These are phyloP conservation scores for Reticulitermes speratus DNA, from an alignment of 1,140 invertebrate genomes.

Conservation along the genomic window DNA sequence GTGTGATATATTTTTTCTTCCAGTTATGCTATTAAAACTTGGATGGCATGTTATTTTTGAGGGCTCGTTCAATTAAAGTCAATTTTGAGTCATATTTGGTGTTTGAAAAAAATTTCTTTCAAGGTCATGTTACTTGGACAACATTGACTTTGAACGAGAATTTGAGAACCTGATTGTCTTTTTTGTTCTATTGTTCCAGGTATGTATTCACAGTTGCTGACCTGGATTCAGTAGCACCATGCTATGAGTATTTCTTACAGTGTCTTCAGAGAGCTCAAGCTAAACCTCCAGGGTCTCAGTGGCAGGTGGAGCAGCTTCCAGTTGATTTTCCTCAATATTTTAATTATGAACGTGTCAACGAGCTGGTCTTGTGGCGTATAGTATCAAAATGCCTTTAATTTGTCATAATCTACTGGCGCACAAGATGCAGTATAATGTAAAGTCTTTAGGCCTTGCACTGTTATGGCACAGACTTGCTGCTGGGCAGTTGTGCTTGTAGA, in stretches of 20 bases:
- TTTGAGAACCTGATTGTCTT: neutral
- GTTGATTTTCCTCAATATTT: conserved; percentile 82
- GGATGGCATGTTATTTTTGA: no score
- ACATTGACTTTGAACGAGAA: neutral
- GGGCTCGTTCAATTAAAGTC: no score
- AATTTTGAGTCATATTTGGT: neutral
- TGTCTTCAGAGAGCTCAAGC: conserved; percentile 54
- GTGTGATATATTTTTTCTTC: no score
- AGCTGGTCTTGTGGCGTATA: conserved; percentile 75
- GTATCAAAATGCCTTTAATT: neutral
- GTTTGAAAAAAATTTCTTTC: neutral
- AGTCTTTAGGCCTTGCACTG: neutral
- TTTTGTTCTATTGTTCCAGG: conserved; percentile 40
- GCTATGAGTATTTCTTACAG: conserved; percentile 78
- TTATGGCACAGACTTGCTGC: neutral
- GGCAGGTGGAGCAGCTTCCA: conserved; percentile 61
- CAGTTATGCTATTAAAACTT: no score
- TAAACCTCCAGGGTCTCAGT: conserved; percentile 45
- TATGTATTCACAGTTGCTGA: conserved; percentile 81
- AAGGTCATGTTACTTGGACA: no score
- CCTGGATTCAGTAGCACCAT: conserved; percentile 76
- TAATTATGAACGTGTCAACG: conserved; percentile 72
- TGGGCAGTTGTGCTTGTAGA: neutral
- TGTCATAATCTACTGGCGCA: neutral
- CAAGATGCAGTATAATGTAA: neutral